Conservation (phyloP, 2,797 vertebrate species). For the Cygnus olor region DNA sequence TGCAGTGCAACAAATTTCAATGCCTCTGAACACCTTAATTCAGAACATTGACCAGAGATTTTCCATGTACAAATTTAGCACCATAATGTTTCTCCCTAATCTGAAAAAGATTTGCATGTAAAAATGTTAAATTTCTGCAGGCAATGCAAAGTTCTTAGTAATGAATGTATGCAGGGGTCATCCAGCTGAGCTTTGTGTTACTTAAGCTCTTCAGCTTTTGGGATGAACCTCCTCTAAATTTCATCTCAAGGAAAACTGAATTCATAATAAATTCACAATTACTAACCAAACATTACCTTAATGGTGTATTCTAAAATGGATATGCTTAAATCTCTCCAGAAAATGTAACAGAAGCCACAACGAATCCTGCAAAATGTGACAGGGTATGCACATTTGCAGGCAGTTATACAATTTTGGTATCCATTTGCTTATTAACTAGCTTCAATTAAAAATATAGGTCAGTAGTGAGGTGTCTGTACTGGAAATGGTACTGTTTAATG, state of each 20-base stretch:
- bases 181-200: not conserved
- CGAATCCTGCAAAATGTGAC: not conserved
- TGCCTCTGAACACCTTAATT: conserved; percentile 27
- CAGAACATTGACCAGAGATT: not conserved
- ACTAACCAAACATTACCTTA: not conserved
- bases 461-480: not conserved
- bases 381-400: not conserved
- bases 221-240: not conserved
- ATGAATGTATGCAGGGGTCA: not conserved
- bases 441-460: not conserved
- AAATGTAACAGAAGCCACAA: not conserved
- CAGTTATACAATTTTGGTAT: not conserved
- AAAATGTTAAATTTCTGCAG: conserved; percentile 4
- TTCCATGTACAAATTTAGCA: conserved; percentile 5
- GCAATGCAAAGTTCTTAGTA: not conserved
- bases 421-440: not conserved
- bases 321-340: not conserved
- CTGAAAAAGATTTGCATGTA: conserved; percentile 12
- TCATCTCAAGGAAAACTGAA: not conserved
- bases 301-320: not conserved
- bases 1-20: not conserved
- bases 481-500: not conserved
- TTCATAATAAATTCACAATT: not conserved
- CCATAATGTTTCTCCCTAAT: not conserved
- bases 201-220: not conserved